These are phyloP conservation scores for Ochlodes sylvanus DNA, from an alignment of 2,888 invertebrate genomes.

Conservation along the genomic window DNA sequence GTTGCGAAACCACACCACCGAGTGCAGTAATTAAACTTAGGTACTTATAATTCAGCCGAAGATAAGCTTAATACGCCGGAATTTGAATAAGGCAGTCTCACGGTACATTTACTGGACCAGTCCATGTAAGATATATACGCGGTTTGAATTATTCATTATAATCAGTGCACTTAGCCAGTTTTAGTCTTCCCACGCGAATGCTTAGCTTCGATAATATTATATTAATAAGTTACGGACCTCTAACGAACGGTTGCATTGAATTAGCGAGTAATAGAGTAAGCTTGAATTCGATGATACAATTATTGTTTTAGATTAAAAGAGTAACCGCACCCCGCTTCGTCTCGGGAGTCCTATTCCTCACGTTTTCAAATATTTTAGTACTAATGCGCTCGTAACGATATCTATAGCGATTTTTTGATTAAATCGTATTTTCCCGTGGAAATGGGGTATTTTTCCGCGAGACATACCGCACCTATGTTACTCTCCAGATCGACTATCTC, in stretches of 20 bases:
- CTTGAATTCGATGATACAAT: background rate
- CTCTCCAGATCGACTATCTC: no score
- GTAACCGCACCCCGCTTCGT: no score
- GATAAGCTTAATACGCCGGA: slow-evolving; percentile 37
- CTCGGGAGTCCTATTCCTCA: no score
- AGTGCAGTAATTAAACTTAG: slow-evolving; percentile 26
- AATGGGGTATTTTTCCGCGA: no score
- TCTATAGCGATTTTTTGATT: no score
- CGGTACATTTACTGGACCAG: slow-evolving; percentile 31
- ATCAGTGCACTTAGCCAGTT: slow-evolving; percentile 72
- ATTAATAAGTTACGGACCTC: slow-evolving; percentile 33
- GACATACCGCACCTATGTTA: no score
- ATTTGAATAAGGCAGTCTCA: slow-evolving; percentile 38
- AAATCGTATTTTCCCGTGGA: no score
- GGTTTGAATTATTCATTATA: slow-evolving; percentile 78
- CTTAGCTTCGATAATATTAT: slow-evolving; percentile 40
- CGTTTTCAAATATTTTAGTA: no score
- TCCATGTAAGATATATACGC: slow-evolving; percentile 52
- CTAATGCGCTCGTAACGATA: no score
- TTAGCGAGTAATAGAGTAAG: slow-evolving; percentile 9
- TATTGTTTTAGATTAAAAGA: slow-evolving; percentile 3
- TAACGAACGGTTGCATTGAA: slow-evolving; percentile 27
- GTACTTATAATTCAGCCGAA: slow-evolving; percentile 29
- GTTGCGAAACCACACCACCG: slow-evolving; percentile 18
- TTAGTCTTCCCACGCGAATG: slow-evolving; percentile 48